Base-by-base conservation (phyloP, 64 coral and sea anemone species). In the Stichodactyla mertensii region DNA sequence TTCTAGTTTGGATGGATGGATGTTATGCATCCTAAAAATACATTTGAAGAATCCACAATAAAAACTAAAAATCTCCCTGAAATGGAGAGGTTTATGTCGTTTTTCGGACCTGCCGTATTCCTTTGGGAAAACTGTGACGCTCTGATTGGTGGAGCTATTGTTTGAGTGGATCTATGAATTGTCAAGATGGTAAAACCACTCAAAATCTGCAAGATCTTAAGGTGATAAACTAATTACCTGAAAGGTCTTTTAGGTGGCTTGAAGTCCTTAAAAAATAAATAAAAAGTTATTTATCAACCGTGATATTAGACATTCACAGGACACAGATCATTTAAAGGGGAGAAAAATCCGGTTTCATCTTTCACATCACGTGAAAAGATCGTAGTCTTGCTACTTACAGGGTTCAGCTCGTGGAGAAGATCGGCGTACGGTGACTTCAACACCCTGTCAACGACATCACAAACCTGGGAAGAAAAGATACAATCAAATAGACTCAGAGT, bases 231-330 rank as follows among this genome's bases (percentile, higher is more conserved):
- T 45, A 45, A 45, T 45, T 45, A 94, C 95, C 87, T 98, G 51
- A 98, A 98, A 10, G 95, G 95, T 71, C 90, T 98, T 61, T 92
- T 94, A 2, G 89, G 95, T 16, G 92, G 89, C 89, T 98, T 98
- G 71, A 98, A 98, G 77, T 94, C 80, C 95, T 98, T 24, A n/a
- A 84, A 79, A 87, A 71, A 4, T 27, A 23, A 74, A 13, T 12
- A 28, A n/a, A 66, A 3, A 58, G 56, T 58, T 58, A 58, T n/a
- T 74, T 70, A 74, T 11, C 9, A 54, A 27, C 12, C 7, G 11
- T 20, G 19, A 19, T 64, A 64, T 64, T 64, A 18, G 57, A 10
- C 4, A 64, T 18, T 64, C 15, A 64, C 19, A 16, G 57, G 16
- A 10, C 61, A 20, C 61, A 18, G 9, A 19, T 6, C 1, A 6